Evolutionary conservation across 2,797 vertebrate genomes (phyloP).

Genomic region (Sphenopsis melanotis): DNA sequence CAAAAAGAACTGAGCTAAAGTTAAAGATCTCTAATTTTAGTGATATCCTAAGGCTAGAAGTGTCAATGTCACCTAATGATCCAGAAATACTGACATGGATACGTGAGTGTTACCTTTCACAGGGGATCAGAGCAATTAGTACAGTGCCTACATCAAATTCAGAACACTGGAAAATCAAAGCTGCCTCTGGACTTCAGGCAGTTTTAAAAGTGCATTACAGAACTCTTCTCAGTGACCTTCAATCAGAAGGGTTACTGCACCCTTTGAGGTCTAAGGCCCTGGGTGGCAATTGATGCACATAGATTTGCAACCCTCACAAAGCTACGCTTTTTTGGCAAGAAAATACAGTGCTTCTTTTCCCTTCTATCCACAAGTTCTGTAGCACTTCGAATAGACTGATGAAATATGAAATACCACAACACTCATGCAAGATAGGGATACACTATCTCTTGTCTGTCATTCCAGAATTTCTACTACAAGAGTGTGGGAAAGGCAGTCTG

Average conservation of each 20-base stretch:
- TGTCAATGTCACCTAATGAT: constrained; percentile 18
- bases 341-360: background rate
- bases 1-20: background rate
- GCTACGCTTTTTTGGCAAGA: background rate
- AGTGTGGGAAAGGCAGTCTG: background rate
- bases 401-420: background rate
- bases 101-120: background rate
- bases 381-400: background rate
- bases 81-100: background rate
- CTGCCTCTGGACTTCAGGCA: background rate
- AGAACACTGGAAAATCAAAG: background rate
- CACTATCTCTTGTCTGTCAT: background rate
- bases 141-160: background rate
- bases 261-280: background rate
- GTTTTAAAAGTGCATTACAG: background rate
- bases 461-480: background rate
- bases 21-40: constrained; percentile 14
- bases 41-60: background rate
- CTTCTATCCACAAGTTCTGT: background rate
- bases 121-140: constrained; percentile 28
- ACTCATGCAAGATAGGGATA: background rate
- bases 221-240: background rate
- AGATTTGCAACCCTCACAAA: background rate
- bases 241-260: background rate
- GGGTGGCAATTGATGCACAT: background rate